phyloP scores from a whole-genome alignment of 1,140 invertebrate genomes.

The Drosophila orena region DNA sequence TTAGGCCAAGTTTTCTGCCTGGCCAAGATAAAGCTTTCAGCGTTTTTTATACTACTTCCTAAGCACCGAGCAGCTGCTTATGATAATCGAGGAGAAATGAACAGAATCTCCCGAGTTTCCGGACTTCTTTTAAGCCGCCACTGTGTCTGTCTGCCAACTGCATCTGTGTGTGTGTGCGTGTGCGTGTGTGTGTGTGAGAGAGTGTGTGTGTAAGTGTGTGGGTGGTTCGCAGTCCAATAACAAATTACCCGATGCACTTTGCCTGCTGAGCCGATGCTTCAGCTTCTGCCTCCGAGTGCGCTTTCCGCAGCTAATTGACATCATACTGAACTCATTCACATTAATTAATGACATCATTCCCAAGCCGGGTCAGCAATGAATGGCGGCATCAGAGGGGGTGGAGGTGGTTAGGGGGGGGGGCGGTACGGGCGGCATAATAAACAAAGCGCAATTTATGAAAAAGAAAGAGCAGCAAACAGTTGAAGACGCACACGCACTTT shows the following conservation, averaged over 20 bases:
- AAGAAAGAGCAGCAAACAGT: slow-evolving; percentile 46
- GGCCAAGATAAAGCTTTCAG: slow-evolving; percentile 67
- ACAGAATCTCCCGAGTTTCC: slow-evolving; percentile 14
- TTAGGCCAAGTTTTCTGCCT: slow-evolving; percentile 50
- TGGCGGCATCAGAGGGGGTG: slow-evolving; percentile 3
- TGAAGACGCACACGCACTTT: slow-evolving; percentile 60
- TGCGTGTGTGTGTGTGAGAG: too few relatives aligned
- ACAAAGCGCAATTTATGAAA: slow-evolving; percentile 62
- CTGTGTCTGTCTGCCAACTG: slow-evolving; percentile 14
- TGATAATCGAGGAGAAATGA: slow-evolving; percentile 20
- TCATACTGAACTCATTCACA: slow-evolving; percentile 84
- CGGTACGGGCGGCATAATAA: slow-evolving; percentile 26
- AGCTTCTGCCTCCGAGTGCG: slow-evolving; percentile 57
- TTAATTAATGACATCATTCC: slow-evolving; percentile 83
- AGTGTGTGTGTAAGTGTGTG: slow-evolving; percentile 20
- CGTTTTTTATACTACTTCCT: slow-evolving; percentile 33
- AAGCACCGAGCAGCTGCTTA: slow-evolving; percentile 39
- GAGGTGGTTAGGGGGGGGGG: too few relatives aligned
- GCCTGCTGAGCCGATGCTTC: slow-evolving; percentile 25
- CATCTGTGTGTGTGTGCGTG: slow-evolving; percentile 8
- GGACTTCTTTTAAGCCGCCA: slow-evolving; percentile 44
- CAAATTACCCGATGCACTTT: slow-evolving; percentile 60
- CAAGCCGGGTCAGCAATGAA: slow-evolving; percentile 54
- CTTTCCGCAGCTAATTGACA: slow-evolving; percentile 83
- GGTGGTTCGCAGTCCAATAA: slow-evolving; percentile 46